These are phyloP conservation scores for Tetropium fuscum DNA, from an alignment of 2,888 invertebrate genomes.

Conservation along the genomic window DNA sequence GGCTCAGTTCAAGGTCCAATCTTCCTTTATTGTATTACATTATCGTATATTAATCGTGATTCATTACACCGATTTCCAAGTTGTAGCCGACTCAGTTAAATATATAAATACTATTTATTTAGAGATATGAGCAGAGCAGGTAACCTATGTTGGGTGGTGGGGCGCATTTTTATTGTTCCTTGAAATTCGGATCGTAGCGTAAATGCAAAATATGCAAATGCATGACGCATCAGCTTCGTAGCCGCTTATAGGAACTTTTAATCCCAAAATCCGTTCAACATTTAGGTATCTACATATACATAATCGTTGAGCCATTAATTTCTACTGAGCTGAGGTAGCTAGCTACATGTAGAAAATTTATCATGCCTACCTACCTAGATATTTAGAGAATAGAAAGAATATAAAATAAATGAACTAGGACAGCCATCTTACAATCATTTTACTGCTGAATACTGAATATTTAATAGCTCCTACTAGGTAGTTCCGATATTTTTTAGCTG, in stretches of 20 bases:
- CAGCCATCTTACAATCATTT: too few relatives aligned
- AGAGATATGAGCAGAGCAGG: constrained; percentile 14
- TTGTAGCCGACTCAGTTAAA: not conserved
- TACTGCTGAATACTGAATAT: too few relatives aligned
- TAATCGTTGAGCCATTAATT: too few relatives aligned
- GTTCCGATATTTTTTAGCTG: too few relatives aligned
- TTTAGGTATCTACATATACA: too few relatives aligned
- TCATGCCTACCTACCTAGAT: too few relatives aligned
- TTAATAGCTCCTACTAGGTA: too few relatives aligned
- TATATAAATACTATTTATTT: constrained; percentile 9
- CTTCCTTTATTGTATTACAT: constrained; percentile 24
- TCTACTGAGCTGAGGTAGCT: too few relatives aligned
- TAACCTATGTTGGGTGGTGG: constrained; percentile 10
- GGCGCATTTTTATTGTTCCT: constrained; percentile 21
- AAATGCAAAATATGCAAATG: constrained; percentile 6
- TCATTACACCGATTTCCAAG: constrained; percentile 15
- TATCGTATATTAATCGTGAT: constrained; percentile 14
- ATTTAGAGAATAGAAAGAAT: too few relatives aligned
- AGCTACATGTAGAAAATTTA: too few relatives aligned
- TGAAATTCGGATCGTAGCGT: constrained; percentile 21
- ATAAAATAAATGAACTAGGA: too few relatives aligned
- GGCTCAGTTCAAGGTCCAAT: constrained; percentile 58
- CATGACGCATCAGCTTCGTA: not conserved
- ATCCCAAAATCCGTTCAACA: too few relatives aligned
- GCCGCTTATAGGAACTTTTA: not conserved